A percentile compares a stretch with the other conserved stretches of the same genome.
Conservation (phyloP, 2,888 invertebrate species). For the Cantharis flavilabris region DNA sequence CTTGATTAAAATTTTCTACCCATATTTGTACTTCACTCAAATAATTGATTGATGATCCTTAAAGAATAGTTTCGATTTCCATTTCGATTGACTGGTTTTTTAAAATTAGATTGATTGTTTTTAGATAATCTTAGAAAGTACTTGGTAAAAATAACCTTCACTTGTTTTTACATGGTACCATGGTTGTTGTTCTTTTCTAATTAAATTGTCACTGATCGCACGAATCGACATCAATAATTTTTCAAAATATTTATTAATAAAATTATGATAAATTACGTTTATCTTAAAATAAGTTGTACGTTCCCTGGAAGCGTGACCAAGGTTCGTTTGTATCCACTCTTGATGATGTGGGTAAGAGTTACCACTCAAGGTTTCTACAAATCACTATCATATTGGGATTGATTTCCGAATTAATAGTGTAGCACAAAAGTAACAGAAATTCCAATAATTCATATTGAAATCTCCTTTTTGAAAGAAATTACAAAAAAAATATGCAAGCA, state of each 20-base stretch:
- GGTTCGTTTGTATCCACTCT: background rate
- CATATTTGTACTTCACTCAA: background rate
- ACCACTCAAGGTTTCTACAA: background rate
- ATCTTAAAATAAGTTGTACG: background rate
- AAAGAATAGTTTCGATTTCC: background rate
- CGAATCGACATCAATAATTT: background rate
- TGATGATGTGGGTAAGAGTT: background rate
- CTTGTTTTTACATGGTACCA: background rate
- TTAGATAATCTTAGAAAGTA: background rate
- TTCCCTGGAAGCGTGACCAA: background rate
- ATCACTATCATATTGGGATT: too few species aligned
- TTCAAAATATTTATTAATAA: background rate
- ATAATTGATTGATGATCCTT: background rate
- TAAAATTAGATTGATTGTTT: background rate
- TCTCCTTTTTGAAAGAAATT: too few species aligned
- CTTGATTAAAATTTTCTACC: background rate
- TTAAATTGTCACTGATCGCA: background rate
- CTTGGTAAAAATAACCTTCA: background rate
- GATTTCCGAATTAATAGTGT: too few species aligned
- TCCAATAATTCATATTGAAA: too few species aligned
- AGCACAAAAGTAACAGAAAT: too few species aligned
- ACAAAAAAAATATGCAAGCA: too few species aligned
- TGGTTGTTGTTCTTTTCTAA: background rate
- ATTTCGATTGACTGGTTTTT: background rate
- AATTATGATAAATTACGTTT: background rate